These are phyloP conservation scores for Cranoglanis bouderius DNA, from an alignment of 2,113 vertebrate genomes.

Conservation along the genomic window DNA sequence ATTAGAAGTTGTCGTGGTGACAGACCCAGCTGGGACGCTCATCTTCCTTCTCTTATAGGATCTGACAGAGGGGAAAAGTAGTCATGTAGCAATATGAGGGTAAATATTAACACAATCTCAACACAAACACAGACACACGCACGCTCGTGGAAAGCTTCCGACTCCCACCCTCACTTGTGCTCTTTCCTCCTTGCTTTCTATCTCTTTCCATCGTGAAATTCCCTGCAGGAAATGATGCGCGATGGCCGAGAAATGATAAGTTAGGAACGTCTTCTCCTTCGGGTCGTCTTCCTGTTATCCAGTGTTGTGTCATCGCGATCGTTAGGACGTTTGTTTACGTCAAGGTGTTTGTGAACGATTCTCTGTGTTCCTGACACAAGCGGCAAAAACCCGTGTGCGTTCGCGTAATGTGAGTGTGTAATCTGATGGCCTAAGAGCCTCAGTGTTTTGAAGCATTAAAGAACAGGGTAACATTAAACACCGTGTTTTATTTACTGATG, in stretches of 20 bases:
- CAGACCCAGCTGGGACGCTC: constrained; percentile 30
- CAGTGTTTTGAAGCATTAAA: constrained; percentile 42
- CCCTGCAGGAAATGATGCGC: constrained; percentile 71
- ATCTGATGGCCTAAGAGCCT: constrained; percentile 25
- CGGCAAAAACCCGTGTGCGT: neutral
- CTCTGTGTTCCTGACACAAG: constrained; percentile 17
- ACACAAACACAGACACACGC: constrained; percentile 36
- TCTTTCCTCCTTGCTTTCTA: constrained; percentile 31
- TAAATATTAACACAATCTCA: constrained; percentile 71
- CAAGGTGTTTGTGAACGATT: neutral
- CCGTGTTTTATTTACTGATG: constrained; percentile 47
- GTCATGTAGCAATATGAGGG: constrained; percentile 56
- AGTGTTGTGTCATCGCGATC: constrained; percentile 59
- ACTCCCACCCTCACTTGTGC: constrained; percentile 23
- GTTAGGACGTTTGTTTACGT: neutral
- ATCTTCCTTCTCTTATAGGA: constrained; percentile 27
- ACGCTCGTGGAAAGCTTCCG: constrained; percentile 23
- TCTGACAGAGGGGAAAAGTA: constrained; percentile 62
- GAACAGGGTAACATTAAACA: constrained; percentile 55
- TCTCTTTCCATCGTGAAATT: constrained; percentile 69
- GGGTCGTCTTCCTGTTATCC: constrained; percentile 56
- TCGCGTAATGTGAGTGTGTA: neutral
- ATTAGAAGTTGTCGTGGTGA: constrained; percentile 38
- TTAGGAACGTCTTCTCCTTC: constrained; percentile 61
- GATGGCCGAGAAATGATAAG: constrained; percentile 56